Evolutionary conservation across 2,888 invertebrate genomes (phyloP).

Genomic region (Synanthedon andrenaeformis): DNA sequence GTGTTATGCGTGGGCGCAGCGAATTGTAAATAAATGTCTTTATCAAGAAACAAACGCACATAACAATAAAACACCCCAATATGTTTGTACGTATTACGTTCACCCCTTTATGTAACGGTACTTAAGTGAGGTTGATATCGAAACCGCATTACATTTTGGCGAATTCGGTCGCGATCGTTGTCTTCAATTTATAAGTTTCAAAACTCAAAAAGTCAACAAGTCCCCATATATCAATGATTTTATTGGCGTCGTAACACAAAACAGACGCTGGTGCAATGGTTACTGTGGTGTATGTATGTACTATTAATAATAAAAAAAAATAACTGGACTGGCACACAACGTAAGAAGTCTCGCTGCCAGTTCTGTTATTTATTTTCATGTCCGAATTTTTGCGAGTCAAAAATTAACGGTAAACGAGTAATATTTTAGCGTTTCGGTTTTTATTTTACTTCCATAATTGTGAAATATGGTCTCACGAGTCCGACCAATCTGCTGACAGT

Average conservation of each 20-base stretch:
- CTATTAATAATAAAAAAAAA: neutral
- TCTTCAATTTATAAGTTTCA: constrained; percentile 29
- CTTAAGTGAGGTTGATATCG: constrained; percentile 22
- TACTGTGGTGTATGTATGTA: neutral
- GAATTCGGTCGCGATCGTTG: constrained; percentile 31
- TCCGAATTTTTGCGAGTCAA: constrained; percentile 3
- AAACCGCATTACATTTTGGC: constrained; percentile 28
- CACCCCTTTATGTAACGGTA: constrained; percentile 32
- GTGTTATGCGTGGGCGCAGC: constrained; percentile 5
- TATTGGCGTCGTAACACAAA: neutral
- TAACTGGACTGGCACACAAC: neutral
- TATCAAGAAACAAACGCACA: constrained; percentile 31
- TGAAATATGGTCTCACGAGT: constrained; percentile 18
- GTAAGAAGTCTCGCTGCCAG: neutral
- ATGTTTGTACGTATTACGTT: constrained; percentile 18
- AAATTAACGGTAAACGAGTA: constrained; percentile 10
- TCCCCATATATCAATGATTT: neutral
- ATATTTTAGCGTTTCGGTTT: constrained; percentile 15
- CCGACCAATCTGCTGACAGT: constrained; percentile 19
- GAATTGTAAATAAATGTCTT: constrained; percentile 30
- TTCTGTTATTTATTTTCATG: neutral
- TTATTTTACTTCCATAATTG: constrained; percentile 9
- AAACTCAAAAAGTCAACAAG: constrained; percentile 25
- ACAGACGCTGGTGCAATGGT: neutral
- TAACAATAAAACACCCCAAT: constrained; percentile 29